Percentiles rank a stretch among this genome's conserved stretches.
These are phyloP conservation scores for Napeogenes inachia DNA, from an alignment of 2,888 invertebrate genomes.

Conservation along the genomic window DNA sequence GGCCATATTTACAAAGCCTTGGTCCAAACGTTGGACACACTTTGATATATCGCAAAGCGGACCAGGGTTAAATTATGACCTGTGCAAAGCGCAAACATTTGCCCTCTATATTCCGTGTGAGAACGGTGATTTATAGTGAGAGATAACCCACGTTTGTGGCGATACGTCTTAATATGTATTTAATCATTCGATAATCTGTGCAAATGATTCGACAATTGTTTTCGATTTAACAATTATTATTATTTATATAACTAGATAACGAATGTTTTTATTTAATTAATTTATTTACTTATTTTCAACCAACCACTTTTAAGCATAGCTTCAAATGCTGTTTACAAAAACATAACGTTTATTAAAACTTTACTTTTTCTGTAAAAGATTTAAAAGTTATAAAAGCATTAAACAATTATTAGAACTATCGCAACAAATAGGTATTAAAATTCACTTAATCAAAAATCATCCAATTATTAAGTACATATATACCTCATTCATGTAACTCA, in stretches of 20 bases:
- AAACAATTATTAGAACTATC: no score
- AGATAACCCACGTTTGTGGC: conserved; percentile 38
- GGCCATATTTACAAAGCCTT: conserved; percentile 6
- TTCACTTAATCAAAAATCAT: no score
- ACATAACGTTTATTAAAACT: no score
- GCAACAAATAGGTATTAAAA: no score
- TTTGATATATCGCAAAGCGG: conserved; percentile 21
- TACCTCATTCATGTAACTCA: not conserved
- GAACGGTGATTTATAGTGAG: conserved; percentile 40
- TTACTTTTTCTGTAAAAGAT: no score
- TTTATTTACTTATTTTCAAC: no score
- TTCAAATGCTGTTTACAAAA: no score
- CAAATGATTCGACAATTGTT: not conserved
- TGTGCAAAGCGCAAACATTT: conserved; percentile 26
- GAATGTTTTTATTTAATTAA: no score
- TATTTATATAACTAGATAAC: not conserved
- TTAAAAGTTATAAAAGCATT: no score
- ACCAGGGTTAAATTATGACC: conserved; percentile 24
- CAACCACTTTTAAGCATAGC: no score
- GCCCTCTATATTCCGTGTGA: conserved; percentile 25
- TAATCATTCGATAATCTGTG: conserved; percentile 14
- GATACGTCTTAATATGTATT: conserved; percentile 47
- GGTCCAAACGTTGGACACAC: conserved; percentile 12
- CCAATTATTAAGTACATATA: no score
- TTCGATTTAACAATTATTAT: conserved; percentile 1